phyloP scores from a whole-genome alignment of 2,888 invertebrate genomes.

The Kryphioiulus occultus region DNA sequence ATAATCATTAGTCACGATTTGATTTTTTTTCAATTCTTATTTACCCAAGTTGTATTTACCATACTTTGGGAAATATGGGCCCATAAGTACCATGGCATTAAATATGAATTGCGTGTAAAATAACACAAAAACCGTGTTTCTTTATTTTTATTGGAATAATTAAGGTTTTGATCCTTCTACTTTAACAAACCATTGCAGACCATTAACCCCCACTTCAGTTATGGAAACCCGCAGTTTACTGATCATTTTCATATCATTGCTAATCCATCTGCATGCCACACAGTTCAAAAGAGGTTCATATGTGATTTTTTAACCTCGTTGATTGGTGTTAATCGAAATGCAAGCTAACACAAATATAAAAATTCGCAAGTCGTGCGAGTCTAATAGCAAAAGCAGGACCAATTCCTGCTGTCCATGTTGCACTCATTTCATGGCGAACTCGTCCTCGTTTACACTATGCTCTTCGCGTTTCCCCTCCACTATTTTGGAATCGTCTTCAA shows the following conservation, averaged over 20 bases:
- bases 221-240: not conserved
- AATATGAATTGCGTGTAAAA: too few relatives aligned
- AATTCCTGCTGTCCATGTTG: not conserved
- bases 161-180: too few relatives aligned
- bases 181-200: too few relatives aligned
- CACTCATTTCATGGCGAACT: not conserved
- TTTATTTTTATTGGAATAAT: too few relatives aligned
- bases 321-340: not conserved
- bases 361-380: not conserved
- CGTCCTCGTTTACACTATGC: not conserved
- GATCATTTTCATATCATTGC: not conserved
- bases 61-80: too few relatives aligned
- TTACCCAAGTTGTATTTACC: too few relatives aligned
- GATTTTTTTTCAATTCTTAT: too few relatives aligned
- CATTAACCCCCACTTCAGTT: not conserved
- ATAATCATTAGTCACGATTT: too few relatives aligned
- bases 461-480: not conserved
- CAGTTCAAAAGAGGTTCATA: not conserved
- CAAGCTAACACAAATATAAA: not conserved
- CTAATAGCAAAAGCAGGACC: not conserved
- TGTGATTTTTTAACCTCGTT: not conserved
- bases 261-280: not conserved
- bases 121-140: too few relatives aligned
- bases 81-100: too few relatives aligned
- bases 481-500: constrained; percentile 3